Percentiles rank a stretch among this genome's conserved stretches.
These are phyloP conservation scores for Tenodera sinensis DNA, from an alignment of 2,888 invertebrate species.

Conservation along the genomic window DNA sequence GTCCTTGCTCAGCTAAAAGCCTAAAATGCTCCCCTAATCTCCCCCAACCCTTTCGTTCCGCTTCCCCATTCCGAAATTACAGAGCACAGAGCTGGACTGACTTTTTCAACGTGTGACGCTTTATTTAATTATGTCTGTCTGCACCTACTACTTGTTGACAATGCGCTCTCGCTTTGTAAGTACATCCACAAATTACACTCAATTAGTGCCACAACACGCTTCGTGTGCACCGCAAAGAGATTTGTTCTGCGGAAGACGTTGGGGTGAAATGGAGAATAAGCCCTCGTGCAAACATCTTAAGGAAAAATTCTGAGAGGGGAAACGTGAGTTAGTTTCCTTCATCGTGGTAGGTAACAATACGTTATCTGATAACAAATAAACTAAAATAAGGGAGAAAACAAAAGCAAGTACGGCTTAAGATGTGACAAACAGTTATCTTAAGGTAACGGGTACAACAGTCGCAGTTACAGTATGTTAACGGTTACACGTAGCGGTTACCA, in stretches of 20 bases:
- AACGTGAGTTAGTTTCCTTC: neutral
- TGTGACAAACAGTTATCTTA: no score
- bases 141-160: conserved; percentile 13
- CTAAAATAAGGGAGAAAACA: no score
- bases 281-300: neutral
- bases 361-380: no score
- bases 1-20: neutral
- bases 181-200: conserved; percentile 15
- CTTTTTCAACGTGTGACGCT: neutral
- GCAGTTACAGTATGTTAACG: no score
- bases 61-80: neutral
- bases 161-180: neutral
- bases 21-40: neutral
- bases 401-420: no score
- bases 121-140: neutral
- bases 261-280: neutral
- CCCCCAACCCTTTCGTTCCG: neutral
- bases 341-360: no score
- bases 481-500: no score
- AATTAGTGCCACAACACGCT: conserved; percentile 8
- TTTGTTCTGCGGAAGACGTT: neutral
- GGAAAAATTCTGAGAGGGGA: neutral
- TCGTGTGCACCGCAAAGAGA: neutral
- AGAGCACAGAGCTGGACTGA: neutral
- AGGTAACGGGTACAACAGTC: no score